Evolutionary conservation across 2,113 vertebrate species (phyloP), one percentile per base, ranked within the genome.

Genomic region (Sorex araneus): DNA sequence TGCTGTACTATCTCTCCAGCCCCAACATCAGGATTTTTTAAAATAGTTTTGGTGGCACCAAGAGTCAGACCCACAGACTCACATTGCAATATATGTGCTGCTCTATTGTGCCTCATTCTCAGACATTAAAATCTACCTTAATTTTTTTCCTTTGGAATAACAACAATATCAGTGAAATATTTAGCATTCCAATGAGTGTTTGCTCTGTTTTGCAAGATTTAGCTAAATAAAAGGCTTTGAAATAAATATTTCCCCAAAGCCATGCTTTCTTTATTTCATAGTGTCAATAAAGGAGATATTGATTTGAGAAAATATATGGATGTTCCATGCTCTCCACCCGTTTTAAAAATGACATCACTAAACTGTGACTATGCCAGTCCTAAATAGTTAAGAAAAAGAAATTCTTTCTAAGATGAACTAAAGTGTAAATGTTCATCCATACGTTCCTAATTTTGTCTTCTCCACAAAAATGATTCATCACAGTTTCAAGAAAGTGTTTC

Each of bases 331-430:
- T 92, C 50, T 54, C 27, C 27, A 11, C 27, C 34, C 1, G 1
- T 23, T 74, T 89, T 63, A 3, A 4, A 3, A 13, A 54, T n/a
- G 36, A 23, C 43, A 63, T 76, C 66, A 75, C 69, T 27, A 60
- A 43, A 85, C 28, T 79, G 3, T 57, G 12, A 21, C 12, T 15
- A 27, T 76, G 34, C 47, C 47, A 47, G n/a, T 34, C 19, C 57
- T 8, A 81, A 95, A 60, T 43, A 50, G 75, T 66, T 78, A 84
- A 77, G 76, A 85, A 32, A 18, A 11, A 4, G 47, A 43, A 77
- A 92, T 47, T 67, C 90, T 95, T 78, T 45, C 70, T 64, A 70
- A 93, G 84, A 64, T 45, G 23, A 70, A 92, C 36, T 30, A 18
- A 79, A 63, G 47, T 30, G 71, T 34, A 12, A 6, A 71, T 66